Base-by-base conservation (phyloP, 1,140 invertebrate genomes). In the Atta colombica region DNA sequence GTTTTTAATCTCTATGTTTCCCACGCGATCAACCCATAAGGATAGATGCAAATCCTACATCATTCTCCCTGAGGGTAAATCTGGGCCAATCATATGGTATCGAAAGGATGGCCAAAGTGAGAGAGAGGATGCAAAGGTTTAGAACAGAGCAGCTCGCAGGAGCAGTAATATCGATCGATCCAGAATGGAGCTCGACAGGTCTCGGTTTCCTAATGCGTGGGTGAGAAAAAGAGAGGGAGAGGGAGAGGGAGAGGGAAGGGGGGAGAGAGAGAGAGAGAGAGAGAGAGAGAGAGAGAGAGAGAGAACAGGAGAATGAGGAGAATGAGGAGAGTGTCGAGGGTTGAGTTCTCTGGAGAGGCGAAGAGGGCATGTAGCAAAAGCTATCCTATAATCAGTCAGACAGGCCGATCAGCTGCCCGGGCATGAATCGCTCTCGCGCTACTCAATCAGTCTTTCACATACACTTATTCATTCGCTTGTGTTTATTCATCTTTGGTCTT, bases 121-220 rank as follows among this genome's bases (percentile, higher is more conserved):
- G 88, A 84, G 90, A 89, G 91, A 91, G 92, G 92, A 86, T 93
- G 92, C 92, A 93, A 45, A 93, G 93, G 93, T 93, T 95, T 94
- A 88, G 89, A 80, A 49, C 78, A 87, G 71, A 87, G 77, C 81
- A 90, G 86, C 89, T 90, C 93, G 94, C 93, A 95, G 94, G 94
- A 95, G 95, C 94, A 93, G 94, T 93, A 93, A 94, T 94, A 95
- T 95, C 94, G 95, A 95, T 94, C 92, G 92, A 92, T 91, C 82
- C 89, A 88, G 16, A 75, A 84, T 88, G 80, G 91, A 90, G 87
- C 88, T 90, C 86, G 88, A 90, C 89, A 88, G 90, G 91, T 90
- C 80, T 65, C 39, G 63, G 31, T 35, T 82, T 85, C 90, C 88
- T 90, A 71, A 86, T 86, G 91, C 88, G 88, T 10, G 71, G 60